Evolutionary conservation across 2,888 invertebrate species (phyloP).

Genomic region (Stomorhina lunata): DNA sequence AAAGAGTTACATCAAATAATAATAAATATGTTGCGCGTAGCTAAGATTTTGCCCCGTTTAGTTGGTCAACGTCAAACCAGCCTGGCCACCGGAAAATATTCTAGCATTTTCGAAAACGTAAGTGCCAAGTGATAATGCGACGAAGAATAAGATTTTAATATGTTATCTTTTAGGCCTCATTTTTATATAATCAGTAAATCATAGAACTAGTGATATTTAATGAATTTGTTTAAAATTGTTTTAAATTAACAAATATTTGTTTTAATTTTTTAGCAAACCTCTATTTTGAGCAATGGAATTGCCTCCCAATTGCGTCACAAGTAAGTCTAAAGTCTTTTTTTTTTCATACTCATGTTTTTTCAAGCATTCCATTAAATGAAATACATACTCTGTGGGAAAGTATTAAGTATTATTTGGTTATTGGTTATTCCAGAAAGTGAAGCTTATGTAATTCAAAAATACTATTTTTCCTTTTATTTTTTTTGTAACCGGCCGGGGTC

Average conservation of each 20-base stretch:
- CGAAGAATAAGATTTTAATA: background rate
- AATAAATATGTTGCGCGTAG: slow-evolving; percentile 74
- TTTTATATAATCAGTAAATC: slow-evolving; percentile 38
- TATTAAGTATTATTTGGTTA: background rate
- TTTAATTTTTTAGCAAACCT: slow-evolving; percentile 70
- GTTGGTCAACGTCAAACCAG: slow-evolving; percentile 71
- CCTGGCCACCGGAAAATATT: slow-evolving; percentile 69
- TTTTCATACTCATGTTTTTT: background rate
- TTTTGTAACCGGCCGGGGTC: slow-evolving; percentile 43
- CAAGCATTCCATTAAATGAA: background rate
- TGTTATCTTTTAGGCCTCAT: background rate
- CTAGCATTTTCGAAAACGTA: slow-evolving; percentile 78
- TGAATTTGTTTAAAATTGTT: background rate
- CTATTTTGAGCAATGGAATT: slow-evolving; percentile 73
- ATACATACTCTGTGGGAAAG: background rate
- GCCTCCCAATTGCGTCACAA: slow-evolving; percentile 74
- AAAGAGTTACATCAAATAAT: slow-evolving; percentile 14
- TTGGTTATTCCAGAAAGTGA: background rate
- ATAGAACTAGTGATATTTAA: background rate
- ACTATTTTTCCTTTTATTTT: background rate
- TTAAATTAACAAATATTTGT: slow-evolving; percentile 10
- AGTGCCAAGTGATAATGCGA: slow-evolving; percentile 66
- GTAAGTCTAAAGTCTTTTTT: slow-evolving; percentile 70
- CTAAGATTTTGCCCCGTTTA: slow-evolving; percentile 75
- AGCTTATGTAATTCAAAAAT: slow-evolving; percentile 36